A percentile compares a stretch with the other conserved stretches of the same genome.
phyloP scores from a whole-genome alignment of 2,797 vertebrate species.

The Lateolabrax maculatus region DNA sequence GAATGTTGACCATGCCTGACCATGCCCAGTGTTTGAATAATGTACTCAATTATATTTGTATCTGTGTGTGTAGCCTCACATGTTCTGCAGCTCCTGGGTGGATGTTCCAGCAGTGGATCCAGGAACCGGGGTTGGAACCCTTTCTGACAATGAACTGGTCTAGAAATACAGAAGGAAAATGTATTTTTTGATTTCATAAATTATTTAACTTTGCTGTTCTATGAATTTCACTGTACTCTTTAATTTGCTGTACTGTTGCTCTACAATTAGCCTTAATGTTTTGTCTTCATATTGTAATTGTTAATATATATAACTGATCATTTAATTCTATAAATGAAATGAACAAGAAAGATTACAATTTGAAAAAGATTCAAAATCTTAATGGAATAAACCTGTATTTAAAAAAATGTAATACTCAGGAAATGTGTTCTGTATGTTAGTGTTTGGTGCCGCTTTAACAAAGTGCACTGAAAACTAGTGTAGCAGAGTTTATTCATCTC shows the following conservation, averaged over 20 bases:
- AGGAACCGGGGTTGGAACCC: conserved; percentile 88
- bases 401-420: background rate
- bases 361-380: background rate
- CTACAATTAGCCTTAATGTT: background rate
- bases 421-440: background rate
- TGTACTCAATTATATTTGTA: background rate
- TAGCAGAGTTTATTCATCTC: background rate
- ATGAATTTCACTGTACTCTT: background rate
- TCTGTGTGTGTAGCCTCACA: conserved; percentile 78
- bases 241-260: background rate
- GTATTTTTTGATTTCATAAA: background rate
- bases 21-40: background rate
- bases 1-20: background rate
- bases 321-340: background rate
- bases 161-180: conserved; percentile 68
- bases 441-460: background rate
- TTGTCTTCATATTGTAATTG: conserved; percentile 1
- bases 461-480: background rate
- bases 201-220: background rate
- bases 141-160: conserved; percentile 88
- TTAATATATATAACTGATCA: background rate
- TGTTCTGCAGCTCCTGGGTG: conserved; percentile 83
- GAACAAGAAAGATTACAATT: no score
- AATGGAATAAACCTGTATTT: background rate
- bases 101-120: conserved; percentile 70